phyloP scores from a whole-genome alignment of 2,888 invertebrate species.

The Byasa hedistus region DNA sequence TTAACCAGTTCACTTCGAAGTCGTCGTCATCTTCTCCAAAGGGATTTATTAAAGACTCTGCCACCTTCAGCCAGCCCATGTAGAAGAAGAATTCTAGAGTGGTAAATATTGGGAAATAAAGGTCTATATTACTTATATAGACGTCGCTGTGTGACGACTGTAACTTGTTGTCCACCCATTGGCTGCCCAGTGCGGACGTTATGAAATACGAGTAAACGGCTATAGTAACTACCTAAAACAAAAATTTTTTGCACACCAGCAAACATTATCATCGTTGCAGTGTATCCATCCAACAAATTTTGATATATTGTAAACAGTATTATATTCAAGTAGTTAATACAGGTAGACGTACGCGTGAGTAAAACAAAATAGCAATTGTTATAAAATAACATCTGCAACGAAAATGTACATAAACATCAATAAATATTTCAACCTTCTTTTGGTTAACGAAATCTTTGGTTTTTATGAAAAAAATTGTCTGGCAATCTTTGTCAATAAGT shows the following conservation, averaged over 20 bases:
- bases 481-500: too few relatives aligned
- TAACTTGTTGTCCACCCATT: constrained; percentile 86
- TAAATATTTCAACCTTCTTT: too few relatives aligned
- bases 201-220: constrained; percentile 96
- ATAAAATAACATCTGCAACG: too few relatives aligned
- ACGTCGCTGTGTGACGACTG: constrained; percentile 46
- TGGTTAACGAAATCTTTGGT: too few relatives aligned
- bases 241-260: constrained; percentile 21
- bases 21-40: constrained; percentile 96
- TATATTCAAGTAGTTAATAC: too few relatives aligned
- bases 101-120: constrained; percentile 94
- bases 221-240: constrained; percentile 88
- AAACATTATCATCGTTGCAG: background rate
- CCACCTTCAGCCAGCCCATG: constrained; percentile 95
- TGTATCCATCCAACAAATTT: too few relatives aligned
- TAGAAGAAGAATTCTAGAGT: constrained; percentile 93
- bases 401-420: too few relatives aligned
- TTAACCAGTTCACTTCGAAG: constrained; percentile 95
- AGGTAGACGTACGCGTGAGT: too few relatives aligned
- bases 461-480: too few relatives aligned
- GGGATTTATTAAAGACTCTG: constrained; percentile 94
- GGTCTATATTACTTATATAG: constrained; percentile 84
- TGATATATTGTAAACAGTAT: too few relatives aligned
- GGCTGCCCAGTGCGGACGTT: constrained; percentile 92
- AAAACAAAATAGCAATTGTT: too few relatives aligned